A percentile compares a stretch with the other conserved stretches of the same genome.
These are phyloP conservation scores for Folsomia manolachei DNA, from an alignment of 2,888 invertebrate species.

Conservation along the genomic window DNA sequence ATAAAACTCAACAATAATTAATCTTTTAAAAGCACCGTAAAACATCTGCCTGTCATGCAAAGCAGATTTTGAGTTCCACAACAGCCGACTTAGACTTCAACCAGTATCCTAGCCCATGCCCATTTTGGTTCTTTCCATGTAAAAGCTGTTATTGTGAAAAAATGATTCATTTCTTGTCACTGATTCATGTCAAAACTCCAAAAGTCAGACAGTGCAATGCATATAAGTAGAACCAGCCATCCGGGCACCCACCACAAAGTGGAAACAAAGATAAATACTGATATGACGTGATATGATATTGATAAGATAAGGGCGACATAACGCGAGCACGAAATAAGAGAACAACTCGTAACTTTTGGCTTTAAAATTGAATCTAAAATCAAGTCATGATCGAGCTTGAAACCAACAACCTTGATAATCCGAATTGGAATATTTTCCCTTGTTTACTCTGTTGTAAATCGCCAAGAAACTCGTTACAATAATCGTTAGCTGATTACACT, in stretches of 20 bases:
- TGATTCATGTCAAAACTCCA: background rate
- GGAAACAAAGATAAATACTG: slow-evolving; percentile 1
- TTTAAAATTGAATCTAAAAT: background rate
- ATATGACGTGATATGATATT: background rate
- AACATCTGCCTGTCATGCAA: slow-evolving; percentile 5
- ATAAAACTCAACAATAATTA: slow-evolving; percentile 4
- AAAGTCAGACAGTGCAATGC: background rate
- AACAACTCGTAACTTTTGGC: background rate
- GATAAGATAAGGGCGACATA: background rate
- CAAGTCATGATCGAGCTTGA: slow-evolving; percentile 1
- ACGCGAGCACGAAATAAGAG: background rate
- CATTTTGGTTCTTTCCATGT: background rate
- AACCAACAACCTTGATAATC: background rate
- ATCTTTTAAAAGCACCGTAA: slow-evolving; percentile 8
- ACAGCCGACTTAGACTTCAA: too few relatives aligned
- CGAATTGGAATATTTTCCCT: background rate
- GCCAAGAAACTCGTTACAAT: background rate
- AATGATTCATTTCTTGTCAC: slow-evolving; percentile 8
- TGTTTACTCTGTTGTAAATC: background rate
- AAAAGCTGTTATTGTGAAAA: background rate
- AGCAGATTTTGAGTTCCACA: slow-evolving; percentile 2
- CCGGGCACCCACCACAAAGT: slow-evolving; percentile 4
- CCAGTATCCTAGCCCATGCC: background rate
- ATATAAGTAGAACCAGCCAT: background rate
- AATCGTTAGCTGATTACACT: slow-evolving; percentile 1